These are phyloP conservation scores for Caenorhabditis angaria DNA, from an alignment of 2,888 invertebrate genomes.

Conservation along the genomic window DNA sequence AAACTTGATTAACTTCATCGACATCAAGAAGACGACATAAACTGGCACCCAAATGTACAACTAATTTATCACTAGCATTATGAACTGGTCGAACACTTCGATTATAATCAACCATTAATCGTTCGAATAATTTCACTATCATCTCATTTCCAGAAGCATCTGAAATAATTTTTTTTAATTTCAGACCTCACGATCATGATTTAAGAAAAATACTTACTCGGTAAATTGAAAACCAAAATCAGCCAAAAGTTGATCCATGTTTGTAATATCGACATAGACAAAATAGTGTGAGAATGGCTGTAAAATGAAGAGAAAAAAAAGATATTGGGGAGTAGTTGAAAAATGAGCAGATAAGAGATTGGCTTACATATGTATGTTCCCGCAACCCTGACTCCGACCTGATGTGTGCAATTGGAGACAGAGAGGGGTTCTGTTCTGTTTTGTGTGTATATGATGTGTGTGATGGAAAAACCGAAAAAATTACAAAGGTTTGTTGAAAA, in stretches of 20 bases:
- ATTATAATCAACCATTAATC: conserved; percentile 55
- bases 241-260: conserved; percentile 8
- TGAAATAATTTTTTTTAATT: conserved; percentile 10
- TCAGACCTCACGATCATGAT: background rate
- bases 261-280: conserved; percentile 2
- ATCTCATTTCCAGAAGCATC: no score
- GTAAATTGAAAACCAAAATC: conserved; percentile 7
- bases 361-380: conserved; percentile 1
- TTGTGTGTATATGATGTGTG: no score
- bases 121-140: conserved; percentile 53
- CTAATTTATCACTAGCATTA: conserved; percentile 56
- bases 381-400: background rate
- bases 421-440: background rate
- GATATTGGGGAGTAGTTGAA: background rate
- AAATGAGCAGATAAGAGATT: conserved; percentile 4
- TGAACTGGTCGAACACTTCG: conserved; percentile 56
- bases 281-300: conserved; percentile 24
- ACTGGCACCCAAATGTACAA: conserved; percentile 57
- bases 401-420: conserved; percentile 1
- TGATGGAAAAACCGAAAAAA: no score
- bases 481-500: no score
- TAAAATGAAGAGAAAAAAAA: conserved; percentile 5
- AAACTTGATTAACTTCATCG: conserved; percentile 61
- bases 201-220: background rate
- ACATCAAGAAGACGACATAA: conserved; percentile 60